phyloP scores from a whole-genome alignment of 92 coral and sea anemone genomes.

The Blastomussa wellsi region DNA sequence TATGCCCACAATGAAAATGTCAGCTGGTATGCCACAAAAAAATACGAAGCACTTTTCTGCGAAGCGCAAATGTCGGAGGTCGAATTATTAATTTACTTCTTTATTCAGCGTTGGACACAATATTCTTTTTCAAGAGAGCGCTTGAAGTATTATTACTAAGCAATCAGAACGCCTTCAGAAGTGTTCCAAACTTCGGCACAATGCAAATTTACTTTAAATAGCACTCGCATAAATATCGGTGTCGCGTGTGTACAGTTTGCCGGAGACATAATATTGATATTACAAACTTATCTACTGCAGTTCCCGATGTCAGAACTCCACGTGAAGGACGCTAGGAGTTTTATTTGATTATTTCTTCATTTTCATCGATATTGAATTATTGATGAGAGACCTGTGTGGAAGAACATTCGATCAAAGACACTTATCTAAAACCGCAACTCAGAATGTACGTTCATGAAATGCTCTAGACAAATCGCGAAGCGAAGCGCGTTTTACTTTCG shows the following conservation, averaged over 20 bases:
- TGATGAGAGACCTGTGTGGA: conserved; percentile 10
- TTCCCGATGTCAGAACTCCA: background rate
- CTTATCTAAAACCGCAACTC: conserved; percentile 4
- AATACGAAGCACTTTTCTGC: background rate
- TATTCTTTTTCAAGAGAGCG: conserved; percentile 2
- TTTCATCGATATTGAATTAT: conserved; percentile 17
- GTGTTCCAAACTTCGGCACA: background rate
- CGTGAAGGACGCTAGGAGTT: background rate
- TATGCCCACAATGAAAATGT: conserved; percentile 8
- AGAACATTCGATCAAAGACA: conserved; percentile 25
- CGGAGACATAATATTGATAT: background rate
- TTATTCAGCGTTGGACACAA: background rate
- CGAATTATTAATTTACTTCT: background rate
- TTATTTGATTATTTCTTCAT: conserved; percentile 9
- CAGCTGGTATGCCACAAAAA: background rate
- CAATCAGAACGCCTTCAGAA: background rate
- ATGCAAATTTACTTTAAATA: background rate
- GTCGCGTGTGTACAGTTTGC: conserved; percentile 1
- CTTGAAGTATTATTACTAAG: conserved; percentile 1
- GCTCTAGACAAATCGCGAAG: conserved; percentile 8
- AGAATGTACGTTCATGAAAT: background rate
- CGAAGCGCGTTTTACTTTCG: background rate
- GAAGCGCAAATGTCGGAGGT: background rate
- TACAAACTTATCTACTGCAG: background rate
- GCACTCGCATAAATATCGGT: background rate